These are phyloP conservation scores for Stegodyphus mimosarum DNA, from an alignment of 1,140 invertebrate species.

Conservation along the genomic window DNA sequence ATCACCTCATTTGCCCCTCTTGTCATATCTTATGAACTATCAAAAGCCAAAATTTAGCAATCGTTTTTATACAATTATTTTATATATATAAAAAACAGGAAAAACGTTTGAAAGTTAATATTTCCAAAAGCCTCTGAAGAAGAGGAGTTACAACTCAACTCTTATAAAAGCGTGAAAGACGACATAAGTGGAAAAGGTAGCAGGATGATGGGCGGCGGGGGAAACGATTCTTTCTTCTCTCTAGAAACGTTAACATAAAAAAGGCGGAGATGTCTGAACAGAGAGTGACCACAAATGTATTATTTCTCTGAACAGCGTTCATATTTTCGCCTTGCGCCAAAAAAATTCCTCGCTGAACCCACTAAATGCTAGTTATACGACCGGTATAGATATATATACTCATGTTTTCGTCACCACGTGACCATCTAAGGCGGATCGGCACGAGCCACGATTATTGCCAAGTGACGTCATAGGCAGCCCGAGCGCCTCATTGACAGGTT, in stretches of 20 bases:
- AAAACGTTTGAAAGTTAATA: slow-evolving; percentile 14
- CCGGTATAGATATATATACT: background rate
- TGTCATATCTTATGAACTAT: background rate
- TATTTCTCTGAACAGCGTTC: slow-evolving; percentile 25
- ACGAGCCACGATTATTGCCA: slow-evolving; percentile 38
- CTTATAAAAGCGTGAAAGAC: background rate
- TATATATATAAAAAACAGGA: background rate
- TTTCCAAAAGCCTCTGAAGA: slow-evolving; percentile 32
- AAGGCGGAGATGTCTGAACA: background rate
- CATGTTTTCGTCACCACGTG: background rate
- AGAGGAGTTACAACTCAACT: slow-evolving; percentile 25
- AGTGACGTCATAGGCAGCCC: slow-evolving; percentile 13
- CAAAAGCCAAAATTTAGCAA: background rate
- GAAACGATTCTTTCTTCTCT: background rate
- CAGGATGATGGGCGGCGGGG: background rate
- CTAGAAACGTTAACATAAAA: background rate
- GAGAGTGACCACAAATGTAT: slow-evolving; percentile 33
- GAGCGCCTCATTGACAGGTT: slow-evolving; percentile 47
- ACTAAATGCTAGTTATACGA: slow-evolving; percentile 28
- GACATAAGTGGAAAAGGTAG: background rate
- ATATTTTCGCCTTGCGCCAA: background rate
- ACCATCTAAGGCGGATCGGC: slow-evolving; percentile 15
- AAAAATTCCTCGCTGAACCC: background rate
- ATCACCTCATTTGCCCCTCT: background rate
- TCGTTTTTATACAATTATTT: background rate